Evolutionary conservation across 2,888 invertebrate species (phyloP).

Genomic region (Anorthoa munda): DNA sequence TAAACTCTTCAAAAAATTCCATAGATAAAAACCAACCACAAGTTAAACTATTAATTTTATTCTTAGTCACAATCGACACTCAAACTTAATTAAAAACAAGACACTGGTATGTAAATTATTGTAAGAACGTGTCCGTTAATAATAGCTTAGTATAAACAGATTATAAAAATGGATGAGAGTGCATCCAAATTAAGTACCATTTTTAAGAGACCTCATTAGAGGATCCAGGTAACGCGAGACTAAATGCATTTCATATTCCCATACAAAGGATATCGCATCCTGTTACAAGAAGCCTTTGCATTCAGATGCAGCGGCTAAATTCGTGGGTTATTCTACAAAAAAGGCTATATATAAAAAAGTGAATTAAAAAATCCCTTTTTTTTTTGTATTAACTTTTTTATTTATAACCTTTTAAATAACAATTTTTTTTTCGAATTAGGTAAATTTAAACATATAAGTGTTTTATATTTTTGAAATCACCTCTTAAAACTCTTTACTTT

Average conservation of each 20-base stretch:
- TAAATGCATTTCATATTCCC: slow-evolving; percentile 72
- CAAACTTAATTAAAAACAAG: slow-evolving; percentile 31
- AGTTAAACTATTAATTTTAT: slow-evolving; percentile 31
- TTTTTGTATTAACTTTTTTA: too few species aligned
- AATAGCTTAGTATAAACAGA: slow-evolving; percentile 54
- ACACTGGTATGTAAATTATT: slow-evolving; percentile 34
- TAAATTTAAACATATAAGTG: too few species aligned
- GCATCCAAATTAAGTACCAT: slow-evolving; percentile 57
- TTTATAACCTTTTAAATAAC: too few species aligned
- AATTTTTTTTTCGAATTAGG: too few species aligned
- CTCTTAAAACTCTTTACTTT: too few species aligned
- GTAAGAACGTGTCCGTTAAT: slow-evolving; percentile 51
- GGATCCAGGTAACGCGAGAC: slow-evolving; percentile 55
- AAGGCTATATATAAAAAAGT: neutral
- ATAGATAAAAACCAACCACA: neutral
- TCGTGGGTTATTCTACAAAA: slow-evolving; percentile 65
- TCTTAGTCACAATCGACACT: slow-evolving; percentile 29
- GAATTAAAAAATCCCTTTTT: too few species aligned
- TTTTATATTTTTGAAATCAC: too few species aligned
- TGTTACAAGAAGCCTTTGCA: slow-evolving; percentile 78
- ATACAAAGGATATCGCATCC: slow-evolving; percentile 74
- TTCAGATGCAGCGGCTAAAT: slow-evolving; percentile 76
- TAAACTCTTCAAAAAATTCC: neutral
- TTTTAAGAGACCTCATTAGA: slow-evolving; percentile 55
- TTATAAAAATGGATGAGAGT: slow-evolving; percentile 48